Evolutionary conservation across 2,113 vertebrate species (phyloP), one percentile per base, ranked within the genome.

Genomic region (Indicator indicator): DNA sequence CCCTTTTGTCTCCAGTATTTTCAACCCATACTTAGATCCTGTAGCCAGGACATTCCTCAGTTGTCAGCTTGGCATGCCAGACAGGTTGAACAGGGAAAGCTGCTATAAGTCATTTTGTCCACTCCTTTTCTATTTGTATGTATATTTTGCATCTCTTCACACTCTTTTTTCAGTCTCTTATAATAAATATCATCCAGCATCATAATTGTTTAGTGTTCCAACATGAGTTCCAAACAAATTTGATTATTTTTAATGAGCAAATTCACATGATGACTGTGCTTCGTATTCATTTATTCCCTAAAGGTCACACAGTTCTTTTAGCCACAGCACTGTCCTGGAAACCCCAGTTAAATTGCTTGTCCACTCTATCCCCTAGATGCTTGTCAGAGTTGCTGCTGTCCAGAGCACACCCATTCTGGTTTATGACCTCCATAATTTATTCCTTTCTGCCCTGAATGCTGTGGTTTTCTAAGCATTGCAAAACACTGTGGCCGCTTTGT

Each of bases 331-430:
- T 92, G 44, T 90, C 73, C 65, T 88, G 58, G 80, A 92, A 84
- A 86, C 21, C 28, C 3, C 32, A 33, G 52, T 42, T 88, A 86
- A 80, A 88, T n/a, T 38, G 3, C 46, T 78, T 93, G 42, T 72
- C 73, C 20, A 5, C 38, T 82, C 12, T 82, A 54, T 58, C 17
- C 60, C 14, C 60, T 50, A 74, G 64, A 77, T 52, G 65, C 24
- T 90, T 95, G 84, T 82, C 58, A 55, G 62, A 92, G 54, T 68
- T 92, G 33, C 75, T 86, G 56, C 33, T 93, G 48, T 91, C 56
- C 72, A 54, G 48, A 77, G 32, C 4, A 1, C 26, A 16, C 21
- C 7, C 38, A 17, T 91, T 88, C 56, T 82, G 42, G n/a, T 94
- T 89, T 91, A 67, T 80, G 68, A 85, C 55, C 56, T 88, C 79